Percentiles rank a stretch among this genome's conserved stretches.
phyloP scores from a whole-genome alignment of 92 coral and sea anemone species.

The Montipora capitata region DNA sequence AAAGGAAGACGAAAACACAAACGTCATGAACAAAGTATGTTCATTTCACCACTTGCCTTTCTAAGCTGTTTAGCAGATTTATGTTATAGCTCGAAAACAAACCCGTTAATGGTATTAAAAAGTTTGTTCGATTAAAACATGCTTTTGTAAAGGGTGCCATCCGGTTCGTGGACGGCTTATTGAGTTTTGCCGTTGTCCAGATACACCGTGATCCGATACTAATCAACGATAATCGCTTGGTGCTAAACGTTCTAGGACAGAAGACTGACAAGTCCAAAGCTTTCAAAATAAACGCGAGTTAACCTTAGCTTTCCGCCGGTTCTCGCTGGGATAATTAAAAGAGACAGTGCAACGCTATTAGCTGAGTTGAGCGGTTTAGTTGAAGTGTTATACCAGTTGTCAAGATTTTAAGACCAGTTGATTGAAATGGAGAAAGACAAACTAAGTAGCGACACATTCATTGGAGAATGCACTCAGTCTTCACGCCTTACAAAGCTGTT shows the following conservation, averaged over 20 bases:
- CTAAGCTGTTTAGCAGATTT: conserved; percentile 70
- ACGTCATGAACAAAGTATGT: conserved; percentile 22
- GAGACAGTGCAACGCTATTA: conserved; percentile 36
- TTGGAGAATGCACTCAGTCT: conserved; percentile 6
- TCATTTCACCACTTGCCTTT: conserved; percentile 12
- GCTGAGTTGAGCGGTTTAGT: conserved; percentile 38
- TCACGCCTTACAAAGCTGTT: neutral
- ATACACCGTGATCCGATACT: conserved; percentile 33
- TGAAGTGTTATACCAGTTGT: conserved; percentile 13
- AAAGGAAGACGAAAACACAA: conserved; percentile 8
- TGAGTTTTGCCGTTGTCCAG: conserved; percentile 9
- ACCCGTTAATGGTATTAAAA: conserved; percentile 59
- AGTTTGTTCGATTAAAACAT: conserved; percentile 23
- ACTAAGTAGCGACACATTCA: neutral
- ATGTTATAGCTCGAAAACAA: conserved; percentile 26
- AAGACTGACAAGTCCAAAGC: conserved; percentile 48
- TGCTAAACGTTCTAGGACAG: conserved; percentile 61
- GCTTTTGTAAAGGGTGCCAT: conserved; percentile 39
- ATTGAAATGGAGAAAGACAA: conserved; percentile 42
- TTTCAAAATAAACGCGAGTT: conserved; percentile 46
- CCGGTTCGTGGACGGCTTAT: conserved; percentile 41
- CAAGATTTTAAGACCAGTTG: conserved; percentile 48
- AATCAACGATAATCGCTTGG: conserved; percentile 44
- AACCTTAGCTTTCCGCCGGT: conserved; percentile 54
- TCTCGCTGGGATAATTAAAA: conserved; percentile 50